A percentile compares a stretch with the other conserved stretches of the same genome.
phyloP scores from a whole-genome alignment of 2,888 invertebrate species.

The Nephrotoma appendiculata region DNA sequence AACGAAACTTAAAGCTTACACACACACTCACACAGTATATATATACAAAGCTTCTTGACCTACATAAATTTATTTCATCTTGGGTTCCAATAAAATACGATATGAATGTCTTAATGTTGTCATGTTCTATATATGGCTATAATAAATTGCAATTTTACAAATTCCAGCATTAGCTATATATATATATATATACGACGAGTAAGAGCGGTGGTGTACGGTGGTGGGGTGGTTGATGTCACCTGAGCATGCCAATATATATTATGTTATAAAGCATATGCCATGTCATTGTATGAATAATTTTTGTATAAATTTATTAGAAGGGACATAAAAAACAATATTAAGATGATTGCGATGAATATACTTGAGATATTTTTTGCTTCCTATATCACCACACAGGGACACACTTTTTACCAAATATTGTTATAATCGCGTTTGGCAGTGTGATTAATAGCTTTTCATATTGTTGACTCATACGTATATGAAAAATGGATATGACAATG shows the following conservation, averaged over 20 bases:
- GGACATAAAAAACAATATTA: neutral
- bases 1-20: neutral
- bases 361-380: too few relatives aligned
- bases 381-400: neutral
- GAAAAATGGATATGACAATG: neutral
- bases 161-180: neutral
- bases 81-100: neutral
- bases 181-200: too few relatives aligned
- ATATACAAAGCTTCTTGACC: neutral
- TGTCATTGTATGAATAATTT: neutral
- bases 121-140: neutral
- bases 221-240: neutral
- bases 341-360: too few relatives aligned
- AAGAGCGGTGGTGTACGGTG: neutral
- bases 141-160: neutral
- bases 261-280: neutral
- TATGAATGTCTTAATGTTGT: neutral
- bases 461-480: neutral
- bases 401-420: neutral
- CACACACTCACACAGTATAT: neutral
- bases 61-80: neutral
- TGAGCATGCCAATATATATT: neutral
- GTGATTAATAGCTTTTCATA: neutral
- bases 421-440: neutral
- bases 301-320: neutral